These are phyloP conservation scores for Pedetes capensis DNA, from an alignment of 2,113 vertebrate species.

Conservation along the genomic window DNA sequence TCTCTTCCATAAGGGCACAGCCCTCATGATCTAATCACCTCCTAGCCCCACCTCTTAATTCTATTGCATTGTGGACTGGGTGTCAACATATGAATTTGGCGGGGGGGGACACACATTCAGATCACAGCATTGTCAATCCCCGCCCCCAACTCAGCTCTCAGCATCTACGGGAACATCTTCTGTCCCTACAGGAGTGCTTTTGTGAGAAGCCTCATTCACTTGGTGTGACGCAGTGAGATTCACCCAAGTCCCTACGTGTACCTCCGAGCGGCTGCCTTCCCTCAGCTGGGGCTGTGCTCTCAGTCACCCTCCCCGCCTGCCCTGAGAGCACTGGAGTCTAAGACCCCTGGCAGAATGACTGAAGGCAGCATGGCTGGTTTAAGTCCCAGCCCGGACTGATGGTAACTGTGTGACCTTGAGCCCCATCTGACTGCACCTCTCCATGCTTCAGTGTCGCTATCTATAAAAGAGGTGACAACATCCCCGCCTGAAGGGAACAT, in stretches of 20 bases:
- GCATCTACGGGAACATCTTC: no score
- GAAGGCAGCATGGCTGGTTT: not conserved
- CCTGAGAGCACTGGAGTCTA: not conserved
- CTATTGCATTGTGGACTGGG: no score
- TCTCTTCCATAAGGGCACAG: not conserved
- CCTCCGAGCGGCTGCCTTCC: not conserved
- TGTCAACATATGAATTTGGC: no score
- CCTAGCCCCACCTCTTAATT: no score
- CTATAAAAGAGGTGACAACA: not conserved
- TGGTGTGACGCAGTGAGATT: no score
- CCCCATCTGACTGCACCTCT: not conserved
- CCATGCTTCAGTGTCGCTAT: not conserved
- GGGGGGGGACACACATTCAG: no score
- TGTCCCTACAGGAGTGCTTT: no score
- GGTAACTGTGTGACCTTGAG: not conserved
- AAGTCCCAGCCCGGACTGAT: not conserved
- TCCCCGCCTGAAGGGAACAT: not conserved
- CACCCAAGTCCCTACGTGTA: rapidly evolving
- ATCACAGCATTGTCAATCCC: no score
- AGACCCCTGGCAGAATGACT: not conserved
- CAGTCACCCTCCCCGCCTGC: not conserved
- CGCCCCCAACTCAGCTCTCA: no score
- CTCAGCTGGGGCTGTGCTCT: rapidly evolving
- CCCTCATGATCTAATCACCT: no score
- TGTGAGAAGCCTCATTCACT: no score